phyloP scores from a whole-genome alignment of 1,140 invertebrate genomes.

The Cataglyphis hispanica region DNA sequence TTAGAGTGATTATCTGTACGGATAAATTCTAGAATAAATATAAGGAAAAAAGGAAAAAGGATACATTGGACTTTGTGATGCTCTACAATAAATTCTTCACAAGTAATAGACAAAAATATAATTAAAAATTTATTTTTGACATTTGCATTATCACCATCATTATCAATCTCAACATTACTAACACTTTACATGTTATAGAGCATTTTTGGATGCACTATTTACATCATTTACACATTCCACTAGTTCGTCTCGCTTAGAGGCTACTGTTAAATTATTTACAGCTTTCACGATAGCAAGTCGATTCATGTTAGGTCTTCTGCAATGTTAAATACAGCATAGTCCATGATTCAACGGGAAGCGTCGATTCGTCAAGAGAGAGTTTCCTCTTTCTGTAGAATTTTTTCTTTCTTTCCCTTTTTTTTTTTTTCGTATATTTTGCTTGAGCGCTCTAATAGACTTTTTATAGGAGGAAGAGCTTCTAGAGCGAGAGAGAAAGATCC shows the following conservation, averaged over 20 bases:
- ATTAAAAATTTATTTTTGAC: slow-evolving; percentile 72
- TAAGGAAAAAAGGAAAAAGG: neutral
- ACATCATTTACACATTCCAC: slow-evolving; percentile 78
- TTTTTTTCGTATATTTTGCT: neutral
- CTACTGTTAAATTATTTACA: slow-evolving; percentile 70
- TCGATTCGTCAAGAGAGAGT: slow-evolving; percentile 7
- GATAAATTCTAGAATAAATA: neutral
- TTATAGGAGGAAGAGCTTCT: slow-evolving; percentile 20
- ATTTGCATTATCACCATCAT: slow-evolving; percentile 56
- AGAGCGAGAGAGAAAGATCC: slow-evolving; percentile 29
- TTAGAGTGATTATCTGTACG: neutral
- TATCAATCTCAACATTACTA: slow-evolving; percentile 38
- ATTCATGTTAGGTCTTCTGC: slow-evolving; percentile 29
- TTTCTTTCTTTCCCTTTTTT: neutral
- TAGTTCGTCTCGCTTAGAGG: slow-evolving; percentile 1
- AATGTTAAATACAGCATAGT: slow-evolving; percentile 24
- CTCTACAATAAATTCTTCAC: slow-evolving; percentile 6
- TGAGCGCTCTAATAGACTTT: slow-evolving; percentile 15
- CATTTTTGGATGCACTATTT: slow-evolving; percentile 79
- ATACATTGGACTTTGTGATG: slow-evolving; percentile 25
- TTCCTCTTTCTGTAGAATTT: slow-evolving; percentile 39
- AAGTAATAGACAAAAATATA: slow-evolving; percentile 59
- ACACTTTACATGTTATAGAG: slow-evolving; percentile 43
- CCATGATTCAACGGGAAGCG: slow-evolving; percentile 15
- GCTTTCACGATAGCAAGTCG: slow-evolving; percentile 34